Evolutionary conservation across 2,797 vertebrate genomes (phyloP).

Genomic region (Zonotrichia albicollis): DNA sequence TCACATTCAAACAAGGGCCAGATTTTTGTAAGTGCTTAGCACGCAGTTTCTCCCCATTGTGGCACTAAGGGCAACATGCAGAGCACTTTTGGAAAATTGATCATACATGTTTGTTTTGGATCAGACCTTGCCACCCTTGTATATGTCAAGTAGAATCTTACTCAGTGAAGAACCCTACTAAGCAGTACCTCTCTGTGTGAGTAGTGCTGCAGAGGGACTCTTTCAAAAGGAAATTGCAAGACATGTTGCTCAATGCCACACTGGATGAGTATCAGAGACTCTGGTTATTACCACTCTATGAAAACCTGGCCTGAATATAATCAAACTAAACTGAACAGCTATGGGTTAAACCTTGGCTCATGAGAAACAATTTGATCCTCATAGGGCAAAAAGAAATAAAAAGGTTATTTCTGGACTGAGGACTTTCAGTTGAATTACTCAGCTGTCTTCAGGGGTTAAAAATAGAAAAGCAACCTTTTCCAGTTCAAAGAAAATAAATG

Average conservation of each 20-base stretch:
- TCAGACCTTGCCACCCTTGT: not conserved
- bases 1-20: slow-evolving; percentile 37
- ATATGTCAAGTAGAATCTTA: not conserved
- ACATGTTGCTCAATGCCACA: not conserved
- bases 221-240: not conserved
- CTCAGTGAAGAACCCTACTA: not conserved
- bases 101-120: slow-evolving; percentile 59
- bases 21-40: slow-evolving; percentile 48
- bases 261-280: not conserved
- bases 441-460: slow-evolving; percentile 54
- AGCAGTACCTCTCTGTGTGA: not conserved
- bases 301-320: not conserved
- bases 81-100: slow-evolving; percentile 27
- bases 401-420: slow-evolving; percentile 23
- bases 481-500: slow-evolving; percentile 61
- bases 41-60: slow-evolving; percentile 19
- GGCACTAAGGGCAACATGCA: slow-evolving; percentile 42
- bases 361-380: slow-evolving; percentile 4
- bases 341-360: slow-evolving; percentile 10
- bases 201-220: not conserved
- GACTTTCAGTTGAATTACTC: slow-evolving; percentile 17
- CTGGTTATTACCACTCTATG: not conserved
- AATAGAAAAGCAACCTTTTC: slow-evolving; percentile 57
- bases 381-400: not conserved
- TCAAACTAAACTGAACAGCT: not conserved